Conservation (phyloP, 1,140 invertebrate species). For the Neodiprion fabricii region DNA sequence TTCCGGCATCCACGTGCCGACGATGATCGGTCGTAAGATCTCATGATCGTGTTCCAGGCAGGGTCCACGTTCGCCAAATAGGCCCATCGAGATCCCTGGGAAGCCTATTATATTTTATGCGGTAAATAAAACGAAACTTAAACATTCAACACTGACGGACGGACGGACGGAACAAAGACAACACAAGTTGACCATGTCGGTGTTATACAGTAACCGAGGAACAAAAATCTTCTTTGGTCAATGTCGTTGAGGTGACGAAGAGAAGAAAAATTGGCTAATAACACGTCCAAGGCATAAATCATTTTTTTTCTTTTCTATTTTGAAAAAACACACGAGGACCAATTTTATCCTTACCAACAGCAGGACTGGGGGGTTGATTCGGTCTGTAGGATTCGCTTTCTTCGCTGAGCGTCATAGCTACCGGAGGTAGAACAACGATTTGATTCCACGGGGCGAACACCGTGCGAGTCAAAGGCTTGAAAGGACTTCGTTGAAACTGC, state of each 20-base stretch:
- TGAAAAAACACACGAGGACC: background rate
- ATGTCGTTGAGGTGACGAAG: background rate
- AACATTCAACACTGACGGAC: conserved; percentile 44
- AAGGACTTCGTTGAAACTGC: conserved; percentile 94
- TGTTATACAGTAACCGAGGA: background rate
- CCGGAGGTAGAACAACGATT: conserved; percentile 87
- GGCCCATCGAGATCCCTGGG: conserved; percentile 67
- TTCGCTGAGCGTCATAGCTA: conserved; percentile 84
- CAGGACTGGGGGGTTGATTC: conserved; percentile 54
- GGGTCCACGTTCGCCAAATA: conserved; percentile 66
- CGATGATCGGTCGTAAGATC: conserved; percentile 78
- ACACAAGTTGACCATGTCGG: conserved; percentile 26
- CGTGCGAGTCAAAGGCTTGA: conserved; percentile 83
- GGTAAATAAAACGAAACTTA: conserved; percentile 44
- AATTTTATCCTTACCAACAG: conserved; percentile 47
- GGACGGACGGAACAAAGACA: conserved; percentile 46
- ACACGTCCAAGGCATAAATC: background rate
- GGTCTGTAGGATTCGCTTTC: conserved; percentile 67
- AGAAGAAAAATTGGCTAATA: background rate
- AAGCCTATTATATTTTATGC: conserved; percentile 59
- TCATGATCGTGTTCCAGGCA: conserved; percentile 89
- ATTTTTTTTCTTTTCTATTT: background rate
- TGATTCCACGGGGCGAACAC: conserved; percentile 96
- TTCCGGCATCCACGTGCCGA: conserved; percentile 85
- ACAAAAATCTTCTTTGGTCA: background rate